Conservation (phyloP, 2,888 invertebrate species). For the Andrena haemorrhoa region DNA sequence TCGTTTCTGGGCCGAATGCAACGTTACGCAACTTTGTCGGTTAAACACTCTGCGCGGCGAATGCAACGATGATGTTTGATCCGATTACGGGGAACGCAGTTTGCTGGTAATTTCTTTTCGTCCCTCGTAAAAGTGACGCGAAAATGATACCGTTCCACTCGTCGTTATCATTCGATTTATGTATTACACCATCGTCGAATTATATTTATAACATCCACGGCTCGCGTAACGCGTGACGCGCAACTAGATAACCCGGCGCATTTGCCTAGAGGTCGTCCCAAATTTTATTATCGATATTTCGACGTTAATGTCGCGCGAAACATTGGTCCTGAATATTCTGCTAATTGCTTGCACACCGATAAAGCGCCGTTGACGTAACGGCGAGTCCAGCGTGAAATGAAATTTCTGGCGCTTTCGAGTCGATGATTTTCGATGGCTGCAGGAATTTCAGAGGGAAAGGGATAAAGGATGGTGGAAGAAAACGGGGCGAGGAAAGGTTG, state of each 20-base stretch:
- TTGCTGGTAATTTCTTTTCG: constrained; percentile 14
- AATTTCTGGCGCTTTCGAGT: constrained; percentile 1
- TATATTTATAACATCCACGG: constrained; percentile 1
- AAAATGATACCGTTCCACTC: constrained; percentile 10
- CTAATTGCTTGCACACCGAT: constrained; percentile 23
- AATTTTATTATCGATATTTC: constrained; percentile 41
- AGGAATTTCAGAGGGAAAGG: no score
- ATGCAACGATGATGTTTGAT: not conserved
- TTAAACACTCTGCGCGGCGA: not conserved
- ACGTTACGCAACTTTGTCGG: not conserved
- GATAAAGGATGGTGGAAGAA: not conserved
- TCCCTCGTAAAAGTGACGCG: constrained; percentile 21
- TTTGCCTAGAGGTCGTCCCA: constrained; percentile 14
- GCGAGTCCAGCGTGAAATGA: not conserved
- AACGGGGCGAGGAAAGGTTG: not conserved
- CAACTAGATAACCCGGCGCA: constrained; percentile 19
- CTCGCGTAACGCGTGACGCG: not conserved
- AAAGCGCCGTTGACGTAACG: constrained; percentile 3
- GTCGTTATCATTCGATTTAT: not conserved
- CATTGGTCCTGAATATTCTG: constrained; percentile 20
- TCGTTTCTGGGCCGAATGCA: constrained; percentile 8
- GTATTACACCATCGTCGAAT: constrained; percentile 25
- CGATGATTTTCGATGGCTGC: not conserved
- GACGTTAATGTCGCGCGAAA: constrained; percentile 13
- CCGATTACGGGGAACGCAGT: not conserved